Conservation (phyloP, 2,888 invertebrate genomes). For the Scaptomyza cyrtandrae region DNA sequence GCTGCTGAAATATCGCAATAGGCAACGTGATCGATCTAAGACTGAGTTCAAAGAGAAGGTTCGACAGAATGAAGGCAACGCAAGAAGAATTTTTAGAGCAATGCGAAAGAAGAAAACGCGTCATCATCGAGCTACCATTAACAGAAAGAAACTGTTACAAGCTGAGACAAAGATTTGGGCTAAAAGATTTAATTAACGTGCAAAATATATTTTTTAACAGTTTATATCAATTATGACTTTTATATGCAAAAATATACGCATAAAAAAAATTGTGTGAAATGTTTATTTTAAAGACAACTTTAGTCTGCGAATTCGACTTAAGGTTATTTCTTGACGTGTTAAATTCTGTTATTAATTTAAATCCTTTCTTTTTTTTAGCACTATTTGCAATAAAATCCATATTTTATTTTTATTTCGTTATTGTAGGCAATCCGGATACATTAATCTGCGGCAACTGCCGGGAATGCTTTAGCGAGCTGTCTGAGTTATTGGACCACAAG, state of each 20-base stretch:
- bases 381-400: slow-evolving; percentile 29
- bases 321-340: too few relatives aligned
- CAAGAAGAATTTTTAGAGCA: background rate
- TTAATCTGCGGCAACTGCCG: slow-evolving; percentile 92
- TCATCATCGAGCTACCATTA: background rate
- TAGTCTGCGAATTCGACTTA: too few relatives aligned
- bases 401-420: slow-evolving; percentile 32
- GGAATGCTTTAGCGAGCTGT: slow-evolving; percentile 89
- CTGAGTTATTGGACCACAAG: slow-evolving; percentile 91
- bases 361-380: too few relatives aligned
- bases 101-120: background rate
- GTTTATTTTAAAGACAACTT: too few relatives aligned
- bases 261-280: too few relatives aligned
- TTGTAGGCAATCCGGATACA: slow-evolving; percentile 89
- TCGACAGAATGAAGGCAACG: background rate
- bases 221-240: slow-evolving; percentile 27
- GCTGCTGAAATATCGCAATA: slow-evolving; percentile 39
- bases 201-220: background rate
- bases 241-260: background rate
- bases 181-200: background rate
- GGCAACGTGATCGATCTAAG: background rate
- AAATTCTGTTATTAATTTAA: too few relatives aligned
- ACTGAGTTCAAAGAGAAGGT: background rate
- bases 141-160: slow-evolving; percentile 35
- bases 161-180: slow-evolving; percentile 54